phyloP scores from a whole-genome alignment of 1,140 invertebrate genomes.

The Drosophila sechellia region DNA sequence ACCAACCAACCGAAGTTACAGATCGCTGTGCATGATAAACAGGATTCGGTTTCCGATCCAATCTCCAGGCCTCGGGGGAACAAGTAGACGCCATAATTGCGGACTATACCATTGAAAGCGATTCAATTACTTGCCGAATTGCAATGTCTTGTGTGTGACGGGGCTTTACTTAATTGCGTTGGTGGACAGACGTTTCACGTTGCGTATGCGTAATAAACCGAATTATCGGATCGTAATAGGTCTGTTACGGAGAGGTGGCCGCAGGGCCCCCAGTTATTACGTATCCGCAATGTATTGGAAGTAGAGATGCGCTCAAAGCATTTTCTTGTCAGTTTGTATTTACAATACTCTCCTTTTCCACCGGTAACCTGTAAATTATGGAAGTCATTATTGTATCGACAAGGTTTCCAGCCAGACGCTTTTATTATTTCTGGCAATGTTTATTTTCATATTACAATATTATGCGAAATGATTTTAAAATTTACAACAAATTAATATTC shows the following conservation, averaged over 20 bases:
- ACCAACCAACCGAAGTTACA: constrained; percentile 4
- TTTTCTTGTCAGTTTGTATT: too few relatives aligned
- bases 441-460: too few relatives aligned
- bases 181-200: constrained; percentile 8
- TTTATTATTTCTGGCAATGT: too few relatives aligned
- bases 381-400: too few relatives aligned
- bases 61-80: constrained; percentile 13
- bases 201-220: constrained; percentile 33
- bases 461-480: too few relatives aligned
- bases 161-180: constrained; percentile 43
- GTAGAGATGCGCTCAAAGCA: too few relatives aligned
- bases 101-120: constrained; percentile 14
- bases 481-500: too few relatives aligned
- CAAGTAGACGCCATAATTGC: constrained; percentile 26
- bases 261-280: constrained; percentile 6
- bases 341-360: too few relatives aligned
- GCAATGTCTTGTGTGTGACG: constrained; percentile 11
- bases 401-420: too few relatives aligned
- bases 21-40: too few relatives aligned
- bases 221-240: constrained; percentile 24
- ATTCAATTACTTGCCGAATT: constrained; percentile 50
- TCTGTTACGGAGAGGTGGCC: not conserved
- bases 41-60: not conserved
- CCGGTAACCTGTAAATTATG: too few relatives aligned
- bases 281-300: constrained; percentile 12